phyloP scores from a whole-genome alignment of 2,797 vertebrate species.

The Pangasius mekongensis region DNA sequence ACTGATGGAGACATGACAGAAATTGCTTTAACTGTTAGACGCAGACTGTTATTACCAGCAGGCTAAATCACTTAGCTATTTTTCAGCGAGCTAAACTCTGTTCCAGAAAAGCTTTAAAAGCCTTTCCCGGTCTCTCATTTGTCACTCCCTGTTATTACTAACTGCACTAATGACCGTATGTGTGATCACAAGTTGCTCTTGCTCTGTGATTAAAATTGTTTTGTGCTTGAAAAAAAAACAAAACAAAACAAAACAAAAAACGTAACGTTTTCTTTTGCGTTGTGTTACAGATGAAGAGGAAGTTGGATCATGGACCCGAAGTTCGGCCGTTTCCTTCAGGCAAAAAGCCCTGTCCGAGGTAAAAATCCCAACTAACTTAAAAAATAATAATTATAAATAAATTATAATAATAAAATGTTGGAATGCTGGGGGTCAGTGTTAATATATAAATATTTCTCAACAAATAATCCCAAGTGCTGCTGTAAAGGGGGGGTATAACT shows the following conservation, averaged over 20 bases:
- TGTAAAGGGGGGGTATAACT: too few relatives aligned
- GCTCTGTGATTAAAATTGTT: slow-evolving; percentile 40
- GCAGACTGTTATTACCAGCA: slow-evolving; percentile 3
- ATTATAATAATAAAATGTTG: neutral
- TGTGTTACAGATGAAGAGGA: slow-evolving; percentile 97
- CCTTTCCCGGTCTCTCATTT: slow-evolving; percentile 17
- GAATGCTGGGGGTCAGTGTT: neutral
- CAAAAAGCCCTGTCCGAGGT: slow-evolving; percentile 99
- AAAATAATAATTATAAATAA: neutral
- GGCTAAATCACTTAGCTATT: neutral
- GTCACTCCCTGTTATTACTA: slow-evolving; percentile 35
- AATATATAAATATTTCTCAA: neutral
- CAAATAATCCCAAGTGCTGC: neutral
- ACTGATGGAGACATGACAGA: neutral
- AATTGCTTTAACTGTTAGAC: neutral
- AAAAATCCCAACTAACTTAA: slow-evolving; percentile 58
- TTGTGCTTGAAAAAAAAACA: neutral
- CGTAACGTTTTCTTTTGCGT: slow-evolving; percentile 38
- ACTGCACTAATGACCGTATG: neutral
- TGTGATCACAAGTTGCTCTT: neutral
- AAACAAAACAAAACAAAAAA: neutral
- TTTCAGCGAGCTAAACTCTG: slow-evolving; percentile 19
- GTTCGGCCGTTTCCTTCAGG: slow-evolving; percentile 99
- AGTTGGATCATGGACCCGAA: slow-evolving; percentile 99
- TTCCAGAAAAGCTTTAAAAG: slow-evolving; percentile 32